Base-by-base conservation (phyloP, 1,140 invertebrate genomes). In the Anastatus disparis region DNA sequence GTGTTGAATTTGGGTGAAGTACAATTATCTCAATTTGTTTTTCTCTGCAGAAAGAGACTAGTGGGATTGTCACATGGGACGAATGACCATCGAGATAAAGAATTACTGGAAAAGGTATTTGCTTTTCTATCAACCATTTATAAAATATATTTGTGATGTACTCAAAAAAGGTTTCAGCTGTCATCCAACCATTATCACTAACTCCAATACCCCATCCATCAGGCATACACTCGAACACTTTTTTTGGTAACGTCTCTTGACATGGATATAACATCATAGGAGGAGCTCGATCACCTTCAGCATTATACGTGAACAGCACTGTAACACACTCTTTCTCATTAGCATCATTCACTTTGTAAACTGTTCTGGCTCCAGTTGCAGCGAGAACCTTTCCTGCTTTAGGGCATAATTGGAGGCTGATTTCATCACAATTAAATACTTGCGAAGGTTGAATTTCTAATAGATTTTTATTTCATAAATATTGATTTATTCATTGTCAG, bases 231-330 rank as follows among this genome's bases (percentile, higher is more conserved):
- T 71, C 15, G 26, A 72, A 40, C 50, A 82, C 61, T 69, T 77
- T 66, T 17, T 69, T 58, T 38, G 79, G 79, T 2, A 83, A 69
- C 76, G 70, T 4, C 40, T 46, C 2, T 4, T 40, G 65, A 72
- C 61, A 72, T 80, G 83, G 9, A 62, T 77, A 85, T 3, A 85
- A n/a, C 50, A 84, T 56, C 72, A 82, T 73, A 20, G 81, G 81
- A 20, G 80, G 79, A 26, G 74, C 62, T 12, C 78, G n/a, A 9
- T 7, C 29, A 44, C 81, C 82, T 53, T 62, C 55, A 22, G 80
- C 81, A 75, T 73, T 79, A 9, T 64, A 71, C 17, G 70, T 82
- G 48, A 81, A 75, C 2, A 84, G 66, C 7, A 72, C 69, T 2
- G 82, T 85, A 4, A 81, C 1, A 62, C 75, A 76, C 69, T 78